Percentiles rank a stretch among this genome's conserved stretches.
Conservation (phyloP, 2,888 invertebrate genomes). For the Heliconius ethilla region DNA sequence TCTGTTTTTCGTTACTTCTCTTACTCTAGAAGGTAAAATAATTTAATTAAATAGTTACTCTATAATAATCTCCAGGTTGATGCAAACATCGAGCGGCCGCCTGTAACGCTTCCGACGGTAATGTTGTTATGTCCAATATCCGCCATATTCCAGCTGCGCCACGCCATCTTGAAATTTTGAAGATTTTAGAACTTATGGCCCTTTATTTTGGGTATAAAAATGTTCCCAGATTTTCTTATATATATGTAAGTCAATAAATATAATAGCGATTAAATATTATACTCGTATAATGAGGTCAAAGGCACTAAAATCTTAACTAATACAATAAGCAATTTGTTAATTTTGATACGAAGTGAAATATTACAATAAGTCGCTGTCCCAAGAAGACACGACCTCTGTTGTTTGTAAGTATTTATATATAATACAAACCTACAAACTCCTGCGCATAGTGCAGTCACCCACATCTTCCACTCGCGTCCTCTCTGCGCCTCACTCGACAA, state of each 20-base stretch:
- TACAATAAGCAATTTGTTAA: too few relatives aligned
- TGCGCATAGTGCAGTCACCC: constrained; percentile 63
- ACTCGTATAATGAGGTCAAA: too few relatives aligned
- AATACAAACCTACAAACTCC: constrained; percentile 75
- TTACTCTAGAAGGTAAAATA: background rate
- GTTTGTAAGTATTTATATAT: background rate
- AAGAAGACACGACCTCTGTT: too few relatives aligned
- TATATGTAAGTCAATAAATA: too few relatives aligned
- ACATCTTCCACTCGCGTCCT: constrained; percentile 67
- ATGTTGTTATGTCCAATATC: constrained; percentile 83
- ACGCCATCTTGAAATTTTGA: constrained; percentile 82
- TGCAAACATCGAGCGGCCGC: constrained; percentile 89
- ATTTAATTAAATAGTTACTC: constrained; percentile 32
- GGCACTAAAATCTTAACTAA: too few relatives aligned
- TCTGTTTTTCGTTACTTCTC: too few relatives aligned
- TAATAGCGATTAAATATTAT: too few relatives aligned
- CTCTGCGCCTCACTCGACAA: constrained; percentile 69
- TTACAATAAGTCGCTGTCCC: too few relatives aligned
- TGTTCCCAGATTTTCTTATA: too few relatives aligned
- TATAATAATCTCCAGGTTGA: constrained; percentile 87
- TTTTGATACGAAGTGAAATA: too few relatives aligned
- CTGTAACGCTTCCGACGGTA: constrained; percentile 86
- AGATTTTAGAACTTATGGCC: too few relatives aligned
- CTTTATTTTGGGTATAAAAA: too few relatives aligned
- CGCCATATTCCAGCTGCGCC: constrained; percentile 87